A percentile compares a stretch with the other conserved stretches of the same genome.
Conservation (phyloP, 35 echinoderm and acorn worm species). For the Apostichopus japonicus region DNA sequence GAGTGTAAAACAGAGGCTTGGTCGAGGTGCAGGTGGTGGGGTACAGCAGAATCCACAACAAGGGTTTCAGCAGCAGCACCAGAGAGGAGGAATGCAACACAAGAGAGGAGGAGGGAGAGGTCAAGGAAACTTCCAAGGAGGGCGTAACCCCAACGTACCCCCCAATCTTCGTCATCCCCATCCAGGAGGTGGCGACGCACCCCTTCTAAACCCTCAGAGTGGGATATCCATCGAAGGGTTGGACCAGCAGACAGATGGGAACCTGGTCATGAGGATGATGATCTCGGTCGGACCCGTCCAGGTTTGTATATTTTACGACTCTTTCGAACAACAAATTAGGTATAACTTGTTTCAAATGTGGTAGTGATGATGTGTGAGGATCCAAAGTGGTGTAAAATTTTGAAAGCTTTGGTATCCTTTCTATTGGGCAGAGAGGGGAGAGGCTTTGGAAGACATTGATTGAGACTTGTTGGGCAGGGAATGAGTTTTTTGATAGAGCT, state of each 20-base stretch:
- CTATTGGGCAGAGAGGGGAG: too few species aligned
- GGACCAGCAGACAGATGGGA: not conserved
- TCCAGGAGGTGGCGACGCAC: constrained; percentile 1
- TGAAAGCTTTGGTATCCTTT: too few species aligned
- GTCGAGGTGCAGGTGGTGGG: not conserved
- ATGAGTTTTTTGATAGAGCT: too few species aligned
- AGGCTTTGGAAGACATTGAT: too few species aligned
- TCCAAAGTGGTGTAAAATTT: too few species aligned
- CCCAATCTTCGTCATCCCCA: not conserved
- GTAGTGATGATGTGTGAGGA: too few species aligned
- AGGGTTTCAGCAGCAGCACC: constrained; percentile 11
- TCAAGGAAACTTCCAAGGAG: constrained; percentile 26
- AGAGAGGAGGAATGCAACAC: constrained; percentile 36
- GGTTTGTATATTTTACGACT: not conserved
- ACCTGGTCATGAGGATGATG: constrained; percentile 38
- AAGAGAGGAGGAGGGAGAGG: constrained; percentile 18
- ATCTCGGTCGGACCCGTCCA: constrained; percentile 23
- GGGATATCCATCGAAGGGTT: constrained; percentile 45
- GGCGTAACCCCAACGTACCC: not conserved
- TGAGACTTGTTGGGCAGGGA: too few species aligned
- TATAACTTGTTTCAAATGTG: not conserved
- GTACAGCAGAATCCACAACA: constrained; percentile 2
- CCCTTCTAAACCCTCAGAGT: constrained; percentile 41
- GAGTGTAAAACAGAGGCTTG: constrained; percentile 22
- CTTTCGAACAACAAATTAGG: not conserved